These are phyloP conservation scores for Dasysyrphus albostriatus DNA, from an alignment of 2,888 invertebrate genomes.

Conservation along the genomic window DNA sequence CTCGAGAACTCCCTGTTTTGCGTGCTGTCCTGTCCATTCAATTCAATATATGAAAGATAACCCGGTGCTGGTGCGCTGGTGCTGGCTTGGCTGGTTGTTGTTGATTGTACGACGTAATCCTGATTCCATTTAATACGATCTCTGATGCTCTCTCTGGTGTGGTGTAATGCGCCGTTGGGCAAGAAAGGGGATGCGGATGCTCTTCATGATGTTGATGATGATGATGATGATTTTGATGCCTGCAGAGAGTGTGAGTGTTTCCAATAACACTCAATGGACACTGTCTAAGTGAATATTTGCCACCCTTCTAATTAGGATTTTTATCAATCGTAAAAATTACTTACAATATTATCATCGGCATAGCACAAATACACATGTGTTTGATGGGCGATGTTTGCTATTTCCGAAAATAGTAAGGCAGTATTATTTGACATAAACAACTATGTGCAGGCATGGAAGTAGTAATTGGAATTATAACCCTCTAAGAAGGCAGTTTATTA, in stretches of 20 bases:
- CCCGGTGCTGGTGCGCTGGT: slow-evolving; percentile 20
- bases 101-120: slow-evolving; percentile 74
- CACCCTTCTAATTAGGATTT: slow-evolving; percentile 73
- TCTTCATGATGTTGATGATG: neutral
- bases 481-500: slow-evolving; percentile 40
- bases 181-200: slow-evolving; percentile 2
- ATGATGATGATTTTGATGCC: slow-evolving; percentile 39
- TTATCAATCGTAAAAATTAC: slow-evolving; percentile 72
- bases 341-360: slow-evolving; percentile 43
- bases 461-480: neutral
- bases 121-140: slow-evolving; percentile 73
- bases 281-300: slow-evolving; percentile 64
- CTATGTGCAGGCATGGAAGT: neutral
- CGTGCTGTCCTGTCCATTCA: slow-evolving; percentile 67
- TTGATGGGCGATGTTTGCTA: slow-evolving; percentile 7
- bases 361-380: slow-evolving; percentile 4
- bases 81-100: slow-evolving; percentile 36
- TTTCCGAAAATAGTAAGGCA: slow-evolving; percentile 36
- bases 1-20: slow-evolving; percentile 31
- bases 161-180: slow-evolving; percentile 46
- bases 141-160: slow-evolving; percentile 43
- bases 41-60: slow-evolving; percentile 62
- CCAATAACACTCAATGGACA: slow-evolving; percentile 13
- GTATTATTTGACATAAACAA: neutral
- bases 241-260: slow-evolving; percentile 15